phyloP scores from a whole-genome alignment of 2,888 invertebrate genomes.

The Coenonympha glycerion region DNA sequence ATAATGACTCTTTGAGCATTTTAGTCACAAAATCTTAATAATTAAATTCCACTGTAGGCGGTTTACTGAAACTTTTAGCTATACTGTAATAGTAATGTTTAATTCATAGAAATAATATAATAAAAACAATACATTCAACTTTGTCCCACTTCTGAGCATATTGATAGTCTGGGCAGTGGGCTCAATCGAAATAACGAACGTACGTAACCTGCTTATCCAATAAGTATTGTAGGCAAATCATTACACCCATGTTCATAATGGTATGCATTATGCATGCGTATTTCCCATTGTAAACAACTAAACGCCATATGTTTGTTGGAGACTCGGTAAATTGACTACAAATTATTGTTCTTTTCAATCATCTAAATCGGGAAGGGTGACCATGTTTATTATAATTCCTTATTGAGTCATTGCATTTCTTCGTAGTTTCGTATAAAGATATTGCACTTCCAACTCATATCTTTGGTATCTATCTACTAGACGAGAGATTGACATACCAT shows the following conservation, averaged over 20 bases:
- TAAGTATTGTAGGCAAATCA: slow-evolving; percentile 33
- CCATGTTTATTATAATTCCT: neutral
- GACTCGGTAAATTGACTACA: slow-evolving; percentile 30
- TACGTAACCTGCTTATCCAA: slow-evolving; percentile 14
- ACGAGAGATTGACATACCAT: too few relatives aligned
- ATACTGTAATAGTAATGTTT: neutral
- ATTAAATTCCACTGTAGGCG: neutral
- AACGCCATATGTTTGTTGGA: slow-evolving; percentile 22
- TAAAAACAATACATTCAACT: slow-evolving; percentile 23
- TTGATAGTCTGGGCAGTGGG: slow-evolving; percentile 14
- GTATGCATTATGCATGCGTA: slow-evolving; percentile 48
- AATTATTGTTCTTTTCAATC: slow-evolving; percentile 33
- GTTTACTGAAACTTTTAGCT: too few relatives aligned
- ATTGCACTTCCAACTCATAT: too few relatives aligned
- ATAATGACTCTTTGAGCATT: neutral
- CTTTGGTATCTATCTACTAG: too few relatives aligned
- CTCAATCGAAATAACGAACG: slow-evolving; percentile 16
- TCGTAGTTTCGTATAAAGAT: neutral
- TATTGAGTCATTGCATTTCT: neutral
- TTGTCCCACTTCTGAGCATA: slow-evolving; percentile 20
- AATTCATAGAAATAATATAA: slow-evolving; percentile 12
- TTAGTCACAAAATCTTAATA: slow-evolving; percentile 1
- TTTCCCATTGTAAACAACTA: slow-evolving; percentile 20
- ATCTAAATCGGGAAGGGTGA: slow-evolving; percentile 25
- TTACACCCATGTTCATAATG: slow-evolving; percentile 22